Evolutionary conservation across 1,140 invertebrate genomes (phyloP).

Genomic region (Hycleus cichorii): DNA sequence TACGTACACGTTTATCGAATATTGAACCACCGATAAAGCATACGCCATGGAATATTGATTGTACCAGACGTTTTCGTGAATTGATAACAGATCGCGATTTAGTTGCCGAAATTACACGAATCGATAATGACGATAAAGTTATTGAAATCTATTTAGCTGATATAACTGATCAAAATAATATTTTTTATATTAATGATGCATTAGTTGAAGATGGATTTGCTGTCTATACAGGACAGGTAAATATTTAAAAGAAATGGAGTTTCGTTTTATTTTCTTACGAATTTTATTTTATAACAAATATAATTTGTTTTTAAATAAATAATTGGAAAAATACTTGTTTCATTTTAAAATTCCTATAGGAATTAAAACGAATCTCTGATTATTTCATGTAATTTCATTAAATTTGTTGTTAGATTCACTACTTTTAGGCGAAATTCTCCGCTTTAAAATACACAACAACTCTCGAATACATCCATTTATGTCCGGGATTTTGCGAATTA

Average conservation of each 20-base stretch:
- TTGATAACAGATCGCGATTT: slow-evolving; percentile 16
- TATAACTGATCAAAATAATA: slow-evolving; percentile 20
- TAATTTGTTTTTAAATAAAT: not conserved
- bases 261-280: not conserved
- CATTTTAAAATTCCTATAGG: slow-evolving; percentile 3
- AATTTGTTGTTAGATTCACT: too few relatives aligned
- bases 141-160: slow-evolving; percentile 31
- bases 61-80: slow-evolving; percentile 13
- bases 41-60: slow-evolving; percentile 18
- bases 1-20: slow-evolving; percentile 25
- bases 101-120: slow-evolving; percentile 24
- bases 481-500: slow-evolving; percentile 26
- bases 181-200: slow-evolving; percentile 28
- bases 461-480: slow-evolving; percentile 18
- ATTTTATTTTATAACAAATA: not conserved
- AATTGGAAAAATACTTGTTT: not conserved
- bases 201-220: slow-evolving; percentile 27
- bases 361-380: slow-evolving; percentile 9
- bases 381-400: not conserved
- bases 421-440: too few relatives aligned
- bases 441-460: too few relatives aligned
- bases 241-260: not conserved
- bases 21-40: slow-evolving; percentile 21
- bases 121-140: slow-evolving; percentile 23
- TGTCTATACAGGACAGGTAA: slow-evolving; percentile 27